Conservation (phyloP, 1,140 invertebrate genomes). For the Trissolcus basalis region DNA sequence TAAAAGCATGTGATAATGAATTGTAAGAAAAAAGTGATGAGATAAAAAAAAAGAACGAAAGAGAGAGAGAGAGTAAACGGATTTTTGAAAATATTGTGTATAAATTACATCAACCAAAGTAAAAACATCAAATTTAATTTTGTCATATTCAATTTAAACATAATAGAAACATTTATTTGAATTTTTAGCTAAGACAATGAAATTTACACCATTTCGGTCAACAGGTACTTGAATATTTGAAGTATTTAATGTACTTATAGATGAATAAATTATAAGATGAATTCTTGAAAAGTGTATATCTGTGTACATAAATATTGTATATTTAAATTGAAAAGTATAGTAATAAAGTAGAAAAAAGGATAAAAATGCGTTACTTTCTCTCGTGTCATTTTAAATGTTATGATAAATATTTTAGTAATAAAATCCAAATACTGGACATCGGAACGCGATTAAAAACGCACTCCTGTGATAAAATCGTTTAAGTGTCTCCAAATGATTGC, state of each 20-base stretch:
- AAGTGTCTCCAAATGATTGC: slow-evolving; percentile 53
- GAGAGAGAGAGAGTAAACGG: slow-evolving; percentile 36
- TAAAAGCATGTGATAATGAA: slow-evolving; percentile 41
- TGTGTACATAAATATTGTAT: slow-evolving; percentile 53
- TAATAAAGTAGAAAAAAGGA: slow-evolving; percentile 23
- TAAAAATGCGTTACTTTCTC: slow-evolving; percentile 57
- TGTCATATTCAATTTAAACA: not conserved
- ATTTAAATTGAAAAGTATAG: slow-evolving; percentile 35
- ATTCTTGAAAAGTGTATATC: slow-evolving; percentile 21
- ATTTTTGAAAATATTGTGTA: slow-evolving; percentile 16
- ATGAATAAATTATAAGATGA: not conserved
- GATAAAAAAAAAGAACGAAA: slow-evolving; percentile 13
- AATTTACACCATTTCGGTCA: too few relatives aligned
- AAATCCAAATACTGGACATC: slow-evolving; percentile 57
- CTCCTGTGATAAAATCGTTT: slow-evolving; percentile 75
- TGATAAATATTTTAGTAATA: slow-evolving; percentile 58
- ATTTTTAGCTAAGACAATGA: too few relatives aligned
- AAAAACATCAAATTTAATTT: not conserved
- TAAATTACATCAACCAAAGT: not conserved
- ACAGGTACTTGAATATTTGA: too few relatives aligned
- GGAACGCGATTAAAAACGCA: slow-evolving; percentile 62
- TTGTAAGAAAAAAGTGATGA: slow-evolving; percentile 6
- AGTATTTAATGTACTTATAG: too few relatives aligned
- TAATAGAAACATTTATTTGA: not conserved
- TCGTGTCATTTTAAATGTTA: slow-evolving; percentile 48